Base-by-base conservation (phyloP, 2,888 invertebrate species). In the Oxycera nigricornis region DNA sequence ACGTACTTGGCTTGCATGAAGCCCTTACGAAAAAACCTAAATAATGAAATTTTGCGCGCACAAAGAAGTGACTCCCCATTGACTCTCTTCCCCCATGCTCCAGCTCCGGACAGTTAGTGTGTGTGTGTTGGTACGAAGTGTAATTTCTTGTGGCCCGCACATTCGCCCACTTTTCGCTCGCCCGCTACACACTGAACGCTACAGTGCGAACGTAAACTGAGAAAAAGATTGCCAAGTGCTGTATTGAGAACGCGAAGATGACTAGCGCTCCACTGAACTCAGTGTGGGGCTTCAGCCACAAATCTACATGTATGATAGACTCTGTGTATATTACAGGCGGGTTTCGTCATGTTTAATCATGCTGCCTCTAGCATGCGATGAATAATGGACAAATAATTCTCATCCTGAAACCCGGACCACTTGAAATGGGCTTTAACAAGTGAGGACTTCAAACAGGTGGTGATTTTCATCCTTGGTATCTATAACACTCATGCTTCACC, bases 311-410 rank as follows among this genome's bases (percentile, higher is more conserved):
- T 20, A 46, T 39, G 17, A n/a, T 55, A 3, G n/a, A 22, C 35
- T 35, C 41, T 41, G 17, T 22, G 41, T 65, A 30, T 65, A 46
- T 30, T 68, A 39, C 57, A 72, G 59, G 39, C 72, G 39, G 7
- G 72, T 72, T 72, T 72, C 72, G 72, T 72, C 72, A 72, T 72
- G 72, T 72, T 72, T 72, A 72, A 72, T 72, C 72, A 28, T 72
- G 72, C 72, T 59, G 57, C 39, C 39, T 24, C 11, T 20, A 70
- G n/a, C n/a, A 70, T 24, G 28, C 39, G 72, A 59, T 72, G 57
- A 57, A 72, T 72, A 72, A 70, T 70, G 22, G n/a, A 20, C 59
- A 28, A n/a, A 46, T 6, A 24, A 22, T 24, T 70, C n/a, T n/a
- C n/a, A n/a, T n/a, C n/a, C n/a, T n/a, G n/a, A n/a, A n/a, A n/a